These are phyloP conservation scores for Thyatira batis DNA, from an alignment of 2,888 invertebrate species.

Conservation along the genomic window DNA sequence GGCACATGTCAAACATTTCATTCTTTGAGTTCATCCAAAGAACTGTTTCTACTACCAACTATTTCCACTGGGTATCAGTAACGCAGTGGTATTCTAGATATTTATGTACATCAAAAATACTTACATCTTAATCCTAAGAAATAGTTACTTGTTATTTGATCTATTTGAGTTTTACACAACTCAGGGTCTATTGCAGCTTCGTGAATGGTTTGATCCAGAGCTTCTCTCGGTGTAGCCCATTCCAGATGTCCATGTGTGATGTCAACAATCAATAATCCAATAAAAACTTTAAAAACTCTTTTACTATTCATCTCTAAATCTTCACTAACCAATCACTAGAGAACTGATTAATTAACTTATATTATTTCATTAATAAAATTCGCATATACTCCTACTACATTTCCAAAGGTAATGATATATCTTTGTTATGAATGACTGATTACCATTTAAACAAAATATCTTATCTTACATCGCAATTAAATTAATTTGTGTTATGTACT, in stretches of 20 bases:
- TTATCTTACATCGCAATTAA: neutral
- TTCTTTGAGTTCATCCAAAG: no score
- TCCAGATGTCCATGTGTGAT: conserved; percentile 24
- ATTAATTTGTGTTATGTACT: no score
- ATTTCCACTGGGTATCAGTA: no score
- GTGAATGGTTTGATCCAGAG: conserved; percentile 53
- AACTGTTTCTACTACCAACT: no score
- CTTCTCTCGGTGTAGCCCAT: conserved; percentile 33
- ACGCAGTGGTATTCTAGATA: no score
- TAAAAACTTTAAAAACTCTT: neutral
- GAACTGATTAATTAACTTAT: neutral
- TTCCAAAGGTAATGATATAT: no score
- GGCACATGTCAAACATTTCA: no score
- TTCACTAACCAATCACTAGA: neutral
- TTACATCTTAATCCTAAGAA: conserved; percentile 50
- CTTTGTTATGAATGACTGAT: no score
- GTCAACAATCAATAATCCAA: conserved; percentile 1
- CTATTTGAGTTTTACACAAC: conserved; percentile 55
- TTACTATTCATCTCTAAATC: neutral
- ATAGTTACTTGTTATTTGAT: conserved; percentile 39
- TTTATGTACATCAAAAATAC: conserved; percentile 30
- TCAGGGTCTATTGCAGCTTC: conserved; percentile 53
- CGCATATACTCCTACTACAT: no score
- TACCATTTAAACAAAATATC: neutral
- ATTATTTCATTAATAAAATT: no score